Evolutionary conservation across 2,888 invertebrate species (phyloP).

Genomic region (Protonemura montana): DNA sequence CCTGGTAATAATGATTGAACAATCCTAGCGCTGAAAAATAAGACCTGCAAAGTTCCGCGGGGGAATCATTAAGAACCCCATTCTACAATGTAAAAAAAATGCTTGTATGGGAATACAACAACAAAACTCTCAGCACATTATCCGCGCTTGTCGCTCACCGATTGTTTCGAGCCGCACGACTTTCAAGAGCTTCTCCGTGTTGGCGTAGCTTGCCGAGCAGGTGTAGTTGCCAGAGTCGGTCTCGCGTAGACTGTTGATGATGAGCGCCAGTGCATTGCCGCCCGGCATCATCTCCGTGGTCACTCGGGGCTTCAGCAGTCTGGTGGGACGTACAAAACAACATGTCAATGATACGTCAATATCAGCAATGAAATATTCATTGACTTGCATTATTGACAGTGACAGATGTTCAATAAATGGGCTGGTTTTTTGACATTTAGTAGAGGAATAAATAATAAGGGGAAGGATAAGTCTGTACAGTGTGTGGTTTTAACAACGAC

Average conservation of each 20-base stretch:
- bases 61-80: too few species aligned
- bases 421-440: not conserved
- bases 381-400: not conserved
- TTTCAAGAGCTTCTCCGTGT: constrained; percentile 69
- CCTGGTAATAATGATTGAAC: too few species aligned
- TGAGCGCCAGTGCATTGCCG: constrained; percentile 72
- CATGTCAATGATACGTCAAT: not conserved
- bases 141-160: constrained; percentile 60
- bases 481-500: too few species aligned
- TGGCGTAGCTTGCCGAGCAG: constrained; percentile 82
- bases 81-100: too few species aligned
- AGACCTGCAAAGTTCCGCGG: too few species aligned
- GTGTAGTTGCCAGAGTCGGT: constrained; percentile 83
- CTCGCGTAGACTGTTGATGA: constrained; percentile 76
- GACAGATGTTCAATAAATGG: not conserved
- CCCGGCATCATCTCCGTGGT: constrained; percentile 57
- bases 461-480: too few species aligned
- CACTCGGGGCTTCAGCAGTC: constrained; percentile 40
- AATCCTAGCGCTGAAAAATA: too few species aligned
- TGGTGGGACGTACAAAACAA: not conserved
- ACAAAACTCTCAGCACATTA: too few species aligned
- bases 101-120: too few species aligned
- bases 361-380: not conserved
- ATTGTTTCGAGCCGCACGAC: constrained; percentile 77
- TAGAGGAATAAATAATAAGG: not conserved